Base-by-base conservation (phyloP, 2,113 vertebrate genomes). In the Menura novaehollandiae region DNA sequence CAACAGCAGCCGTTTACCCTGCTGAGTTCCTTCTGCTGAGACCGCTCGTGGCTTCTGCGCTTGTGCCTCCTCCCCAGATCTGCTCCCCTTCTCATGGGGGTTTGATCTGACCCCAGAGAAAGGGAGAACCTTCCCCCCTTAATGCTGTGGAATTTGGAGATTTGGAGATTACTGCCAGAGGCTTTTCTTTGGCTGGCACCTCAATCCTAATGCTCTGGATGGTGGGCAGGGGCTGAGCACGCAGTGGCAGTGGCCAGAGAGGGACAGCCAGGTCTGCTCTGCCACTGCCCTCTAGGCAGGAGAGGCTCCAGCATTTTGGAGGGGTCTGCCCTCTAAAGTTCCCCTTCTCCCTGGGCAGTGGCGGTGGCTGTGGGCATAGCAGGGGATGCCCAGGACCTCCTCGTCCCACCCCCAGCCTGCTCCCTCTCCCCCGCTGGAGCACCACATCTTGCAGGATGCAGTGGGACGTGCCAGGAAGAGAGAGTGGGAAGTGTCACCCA, bases 61-160 rank as follows among this genome's bases (percentile, higher is more conserved):
- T 53, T 22, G n/a, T 52, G 21, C 23, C 21, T 39, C 59, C 80
- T 77, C 33, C 41, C 33, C 19, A 41, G 32, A 74, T 33, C 75
- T 76, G 24, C 20, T 35, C 35, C 22, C 7, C 24, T 67, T 63
- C 71, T 89, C 11, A 0, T 2, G 44, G 28, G 35, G 46, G 18
- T 67, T 92, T 77, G 30, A 62, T 27, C 55, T 73, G 84, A 60
- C 6, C 53, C 46, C 1, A 5, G 39, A 14, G 62, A 76, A 79
- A 79, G 33, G 68, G 60, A 73, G 41, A 78, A 81, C 74, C 52
- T 85, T 78, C 41, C n/a, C 14, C 79, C 8, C 15, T 72, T 72
- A 84, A 87, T 78, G 26, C 93, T 1, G 24, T 64, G 95, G 95
- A 84, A 96, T 97, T 66, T 88, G 77, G 89, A 68, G 94, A 88